Conservation (phyloP, 2,113 vertebrate genomes). For the Pholis gunnellus region DNA sequence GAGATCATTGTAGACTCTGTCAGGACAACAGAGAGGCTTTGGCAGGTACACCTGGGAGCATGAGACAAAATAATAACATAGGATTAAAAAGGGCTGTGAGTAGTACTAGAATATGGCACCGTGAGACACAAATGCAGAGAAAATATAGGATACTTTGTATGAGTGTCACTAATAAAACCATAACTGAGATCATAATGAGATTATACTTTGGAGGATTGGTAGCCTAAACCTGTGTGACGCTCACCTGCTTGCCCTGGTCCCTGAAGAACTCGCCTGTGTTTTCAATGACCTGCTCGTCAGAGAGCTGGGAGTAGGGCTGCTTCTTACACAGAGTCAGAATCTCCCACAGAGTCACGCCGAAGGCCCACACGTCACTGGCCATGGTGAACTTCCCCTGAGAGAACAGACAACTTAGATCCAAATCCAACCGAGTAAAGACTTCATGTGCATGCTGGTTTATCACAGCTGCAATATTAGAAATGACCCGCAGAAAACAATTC, state of each 20-base stretch:
- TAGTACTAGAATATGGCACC: neutral
- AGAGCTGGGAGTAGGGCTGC: constrained; percentile 94
- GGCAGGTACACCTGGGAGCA: constrained; percentile 90
- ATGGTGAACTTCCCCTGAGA: constrained; percentile 96
- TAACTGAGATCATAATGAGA: neutral
- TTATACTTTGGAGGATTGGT: neutral
- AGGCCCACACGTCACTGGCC: constrained; percentile 97
- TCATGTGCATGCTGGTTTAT: neutral
- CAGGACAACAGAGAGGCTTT: constrained; percentile 91
- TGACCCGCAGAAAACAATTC: too few species aligned
- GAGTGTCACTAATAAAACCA: neutral
- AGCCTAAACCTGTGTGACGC: neutral
- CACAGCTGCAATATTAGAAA: neutral
- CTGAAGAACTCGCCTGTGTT: constrained; percentile 98
- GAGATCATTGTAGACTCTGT: constrained; percentile 88
- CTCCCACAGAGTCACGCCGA: constrained; percentile 96
- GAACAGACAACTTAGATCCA: constrained; percentile 3
- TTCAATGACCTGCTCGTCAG: constrained; percentile 97
- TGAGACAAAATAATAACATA: neutral
- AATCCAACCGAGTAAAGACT: neutral
- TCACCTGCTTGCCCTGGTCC: constrained; percentile 94
- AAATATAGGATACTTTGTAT: neutral
- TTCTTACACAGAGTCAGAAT: constrained; percentile 93
- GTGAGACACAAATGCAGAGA: neutral
- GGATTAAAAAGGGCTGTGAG: neutral